These are phyloP conservation scores for Chaenogobius annularis DNA, from an alignment of 2,113 vertebrate genomes.

Conservation along the genomic window DNA sequence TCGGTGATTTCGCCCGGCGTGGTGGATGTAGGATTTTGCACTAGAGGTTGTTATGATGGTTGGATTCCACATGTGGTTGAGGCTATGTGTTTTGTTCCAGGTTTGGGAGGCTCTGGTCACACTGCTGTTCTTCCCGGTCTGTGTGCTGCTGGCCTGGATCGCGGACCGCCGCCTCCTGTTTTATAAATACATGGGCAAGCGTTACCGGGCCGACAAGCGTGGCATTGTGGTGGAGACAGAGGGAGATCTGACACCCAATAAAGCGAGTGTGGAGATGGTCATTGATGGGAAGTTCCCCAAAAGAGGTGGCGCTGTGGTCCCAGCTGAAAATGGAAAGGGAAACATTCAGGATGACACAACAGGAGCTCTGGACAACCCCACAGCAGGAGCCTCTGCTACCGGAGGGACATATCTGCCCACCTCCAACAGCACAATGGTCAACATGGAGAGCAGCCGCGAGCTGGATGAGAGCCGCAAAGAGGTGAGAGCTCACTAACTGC, in stretches of 20 bases:
- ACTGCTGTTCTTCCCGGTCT: conserved; percentile 89
- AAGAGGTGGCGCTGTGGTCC: conserved; percentile 51
- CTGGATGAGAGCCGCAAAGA: conserved; percentile 91
- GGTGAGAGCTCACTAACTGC: conserved; percentile 54
- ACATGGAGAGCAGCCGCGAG: conserved; percentile 84
- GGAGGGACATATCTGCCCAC: conserved; percentile 51
- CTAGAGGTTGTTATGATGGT: not conserved
- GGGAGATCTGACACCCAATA: conserved; percentile 84
- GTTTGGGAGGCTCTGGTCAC: conserved; percentile 96
- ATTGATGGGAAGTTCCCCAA: conserved; percentile 80
- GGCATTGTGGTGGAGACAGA: conserved; percentile 94
- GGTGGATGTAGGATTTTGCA: conserved; percentile 75
- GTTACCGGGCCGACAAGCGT: conserved; percentile 91
- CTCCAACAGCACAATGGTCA: conserved; percentile 72
- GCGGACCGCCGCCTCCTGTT: conserved; percentile 94
- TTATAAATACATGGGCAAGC: conserved; percentile 96
- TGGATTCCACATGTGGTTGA: not conserved
- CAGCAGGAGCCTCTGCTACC: conserved; percentile 21
- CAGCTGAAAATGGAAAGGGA: conserved; percentile 61
- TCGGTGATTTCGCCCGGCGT: conserved; percentile 87
- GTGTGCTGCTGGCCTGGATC: conserved; percentile 93
- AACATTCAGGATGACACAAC: conserved; percentile 43
- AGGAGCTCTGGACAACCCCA: conserved; percentile 23
- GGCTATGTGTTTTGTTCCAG: conserved; percentile 43
- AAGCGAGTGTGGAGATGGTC: conserved; percentile 80